phyloP scores from a whole-genome alignment of 2,113 vertebrate species.

The Corynorhinus townsendii region DNA sequence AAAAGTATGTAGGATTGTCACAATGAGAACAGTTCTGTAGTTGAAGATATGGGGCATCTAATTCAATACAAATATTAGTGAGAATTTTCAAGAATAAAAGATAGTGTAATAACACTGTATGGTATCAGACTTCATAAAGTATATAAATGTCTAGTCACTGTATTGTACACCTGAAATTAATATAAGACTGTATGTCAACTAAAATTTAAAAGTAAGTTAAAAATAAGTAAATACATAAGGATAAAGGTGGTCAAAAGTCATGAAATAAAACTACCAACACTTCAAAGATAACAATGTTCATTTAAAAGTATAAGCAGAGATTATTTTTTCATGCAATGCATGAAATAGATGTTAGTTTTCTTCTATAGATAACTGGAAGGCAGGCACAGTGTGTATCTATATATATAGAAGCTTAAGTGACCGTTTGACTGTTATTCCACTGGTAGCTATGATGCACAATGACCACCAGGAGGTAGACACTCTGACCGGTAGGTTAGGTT shows the following conservation, averaged over 20 bases:
- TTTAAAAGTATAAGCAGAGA: neutral
- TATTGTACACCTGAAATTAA: neutral
- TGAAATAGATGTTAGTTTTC: neutral
- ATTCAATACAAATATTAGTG: neutral
- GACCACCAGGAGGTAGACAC: no score
- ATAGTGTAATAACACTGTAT: neutral
- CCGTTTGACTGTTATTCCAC: no score
- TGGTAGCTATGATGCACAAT: no score
- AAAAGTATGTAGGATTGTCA: neutral
- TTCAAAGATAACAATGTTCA: neutral
- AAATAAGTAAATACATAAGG: neutral
- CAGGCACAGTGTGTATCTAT: neutral
- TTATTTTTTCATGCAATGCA: neutral
- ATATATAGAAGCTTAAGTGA: neutral
- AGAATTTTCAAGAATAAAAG: neutral
- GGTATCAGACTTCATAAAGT: neutral
- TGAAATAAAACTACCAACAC: neutral
- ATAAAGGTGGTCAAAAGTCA: neutral
- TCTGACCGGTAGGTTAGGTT: no score
- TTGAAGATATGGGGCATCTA: neutral
- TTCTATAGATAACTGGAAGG: neutral
- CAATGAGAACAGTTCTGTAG: neutral
- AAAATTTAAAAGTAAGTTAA: neutral
- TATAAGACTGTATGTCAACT: neutral
- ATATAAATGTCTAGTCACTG: neutral